Evolutionary conservation across 2,113 vertebrate genomes (phyloP).

Genomic region (Mola mola): DNA sequence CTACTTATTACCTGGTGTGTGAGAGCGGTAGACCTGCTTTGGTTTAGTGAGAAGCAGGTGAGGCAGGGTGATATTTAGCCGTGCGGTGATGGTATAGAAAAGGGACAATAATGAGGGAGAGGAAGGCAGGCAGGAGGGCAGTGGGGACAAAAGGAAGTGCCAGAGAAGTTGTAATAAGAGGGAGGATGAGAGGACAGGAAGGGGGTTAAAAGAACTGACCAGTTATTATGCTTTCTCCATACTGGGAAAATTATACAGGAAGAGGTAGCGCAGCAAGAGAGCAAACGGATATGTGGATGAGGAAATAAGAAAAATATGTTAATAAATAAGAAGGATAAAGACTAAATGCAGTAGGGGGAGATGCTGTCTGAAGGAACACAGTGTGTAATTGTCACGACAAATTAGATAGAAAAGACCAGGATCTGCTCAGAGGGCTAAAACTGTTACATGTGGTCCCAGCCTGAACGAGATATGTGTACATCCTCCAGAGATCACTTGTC

Average conservation of each 20-base stretch:
- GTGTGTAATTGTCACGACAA: constrained; percentile 58
- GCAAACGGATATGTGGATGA: neutral
- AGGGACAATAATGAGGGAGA: constrained; percentile 40
- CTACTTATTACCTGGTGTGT: constrained; percentile 39
- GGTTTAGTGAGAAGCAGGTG: constrained; percentile 14
- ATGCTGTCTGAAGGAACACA: constrained; percentile 33
- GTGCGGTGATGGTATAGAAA: neutral
- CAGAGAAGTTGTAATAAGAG: constrained; percentile 8
- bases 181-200: constrained; percentile 3
- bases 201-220: constrained; percentile 28
- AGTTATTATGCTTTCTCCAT: constrained; percentile 19
- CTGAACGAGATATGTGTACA: constrained; percentile 43
- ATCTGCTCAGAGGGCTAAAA: constrained; percentile 61
- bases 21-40: constrained; percentile 14
- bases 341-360: constrained; percentile 15
- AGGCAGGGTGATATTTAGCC: constrained; percentile 45
- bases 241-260: constrained; percentile 10
- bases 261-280: neutral
- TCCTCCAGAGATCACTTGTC: constrained; percentile 69
- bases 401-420: constrained; percentile 59
- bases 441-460: constrained; percentile 58
- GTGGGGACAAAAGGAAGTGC: constrained; percentile 7
- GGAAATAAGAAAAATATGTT: constrained; percentile 22
- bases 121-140: constrained; percentile 17
- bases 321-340: constrained; percentile 16